These are phyloP conservation scores for Scaptomyza hsui DNA, from an alignment of 1,140 invertebrate species.

Conservation along the genomic window DNA sequence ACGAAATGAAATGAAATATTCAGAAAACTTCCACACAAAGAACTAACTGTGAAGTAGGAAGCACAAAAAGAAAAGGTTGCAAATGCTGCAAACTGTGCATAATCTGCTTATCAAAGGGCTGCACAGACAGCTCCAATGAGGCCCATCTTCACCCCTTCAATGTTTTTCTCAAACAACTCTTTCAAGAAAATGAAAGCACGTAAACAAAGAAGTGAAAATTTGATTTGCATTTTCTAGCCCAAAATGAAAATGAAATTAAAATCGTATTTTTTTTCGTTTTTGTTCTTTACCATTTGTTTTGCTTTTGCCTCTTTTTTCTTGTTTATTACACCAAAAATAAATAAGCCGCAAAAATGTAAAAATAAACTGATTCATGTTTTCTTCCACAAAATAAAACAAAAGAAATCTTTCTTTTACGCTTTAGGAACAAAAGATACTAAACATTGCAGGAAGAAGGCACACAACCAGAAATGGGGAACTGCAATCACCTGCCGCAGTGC, in stretches of 20 bases:
- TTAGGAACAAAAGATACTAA: background rate
- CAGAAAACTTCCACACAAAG: conserved; percentile 35
- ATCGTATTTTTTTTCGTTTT: conserved; percentile 24
- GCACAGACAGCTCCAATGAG: conserved; percentile 17
- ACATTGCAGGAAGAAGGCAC: conserved; percentile 4
- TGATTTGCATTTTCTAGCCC: conserved; percentile 62
- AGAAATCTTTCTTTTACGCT: conserved; percentile 8
- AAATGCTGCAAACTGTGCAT: conserved; percentile 53
- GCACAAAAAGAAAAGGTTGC: conserved; percentile 37
- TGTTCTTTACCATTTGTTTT: conserved; percentile 13
- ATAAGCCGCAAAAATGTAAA: conserved; percentile 18
- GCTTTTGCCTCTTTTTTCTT: background rate
- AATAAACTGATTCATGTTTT: conserved; percentile 17
- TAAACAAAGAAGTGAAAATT: conserved; percentile 70
- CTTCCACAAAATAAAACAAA: conserved; percentile 1
- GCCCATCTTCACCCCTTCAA: background rate
- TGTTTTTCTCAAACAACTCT: conserved; percentile 13
- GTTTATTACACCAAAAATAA: background rate
- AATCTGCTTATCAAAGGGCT: conserved; percentile 73
- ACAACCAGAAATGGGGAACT: background rate
- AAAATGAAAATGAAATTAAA: conserved; percentile 56
- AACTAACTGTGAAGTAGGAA: background rate
- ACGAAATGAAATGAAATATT: conserved; percentile 34
- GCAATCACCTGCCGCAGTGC: conserved; percentile 5
- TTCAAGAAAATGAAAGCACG: conserved; percentile 43